Evolutionary conservation across 2,888 invertebrate species (phyloP).

Genomic region (Watsonalla binaria): DNA sequence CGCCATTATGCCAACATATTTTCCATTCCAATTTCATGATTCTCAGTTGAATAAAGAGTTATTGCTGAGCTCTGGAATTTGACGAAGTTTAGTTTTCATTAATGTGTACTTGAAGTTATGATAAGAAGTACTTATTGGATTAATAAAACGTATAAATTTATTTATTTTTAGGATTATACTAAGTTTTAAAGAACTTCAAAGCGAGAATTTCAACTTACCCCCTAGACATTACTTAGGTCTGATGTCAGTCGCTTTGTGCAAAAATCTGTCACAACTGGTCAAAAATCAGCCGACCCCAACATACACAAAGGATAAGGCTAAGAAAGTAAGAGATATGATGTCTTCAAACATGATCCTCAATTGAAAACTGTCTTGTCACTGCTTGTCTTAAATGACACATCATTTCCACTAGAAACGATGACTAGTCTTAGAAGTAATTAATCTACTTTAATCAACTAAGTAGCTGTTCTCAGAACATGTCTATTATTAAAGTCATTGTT

Average conservation of each 20-base stretch:
- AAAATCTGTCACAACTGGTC: too few relatives aligned
- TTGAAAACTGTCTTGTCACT: not conserved
- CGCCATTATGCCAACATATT: slow-evolving; percentile 48
- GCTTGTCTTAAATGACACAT: not conserved
- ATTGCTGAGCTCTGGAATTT: slow-evolving; percentile 21
- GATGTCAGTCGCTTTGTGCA: too few relatives aligned
- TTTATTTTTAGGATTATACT: too few relatives aligned
- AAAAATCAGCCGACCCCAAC: too few relatives aligned
- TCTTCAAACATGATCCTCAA: not conserved
- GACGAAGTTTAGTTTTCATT: slow-evolving; percentile 11
- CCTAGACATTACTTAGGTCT: too few relatives aligned
- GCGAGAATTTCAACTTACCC: too few relatives aligned
- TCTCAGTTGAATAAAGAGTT: slow-evolving; percentile 40
- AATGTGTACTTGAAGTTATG: too few relatives aligned
- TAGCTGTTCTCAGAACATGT: not conserved
- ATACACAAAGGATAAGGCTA: too few relatives aligned
- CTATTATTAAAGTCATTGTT: not conserved
- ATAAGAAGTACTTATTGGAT: too few relatives aligned
- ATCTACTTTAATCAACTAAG: not conserved
- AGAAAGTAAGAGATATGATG: too few relatives aligned
- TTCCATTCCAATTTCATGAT: slow-evolving; percentile 53
- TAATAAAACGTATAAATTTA: too few relatives aligned
- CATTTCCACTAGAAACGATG: not conserved
- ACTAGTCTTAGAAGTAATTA: not conserved
- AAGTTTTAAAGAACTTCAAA: too few relatives aligned